These are phyloP conservation scores for Phoenicopterus ruber DNA, from an alignment of 2,113 vertebrate species.

Conservation along the genomic window DNA sequence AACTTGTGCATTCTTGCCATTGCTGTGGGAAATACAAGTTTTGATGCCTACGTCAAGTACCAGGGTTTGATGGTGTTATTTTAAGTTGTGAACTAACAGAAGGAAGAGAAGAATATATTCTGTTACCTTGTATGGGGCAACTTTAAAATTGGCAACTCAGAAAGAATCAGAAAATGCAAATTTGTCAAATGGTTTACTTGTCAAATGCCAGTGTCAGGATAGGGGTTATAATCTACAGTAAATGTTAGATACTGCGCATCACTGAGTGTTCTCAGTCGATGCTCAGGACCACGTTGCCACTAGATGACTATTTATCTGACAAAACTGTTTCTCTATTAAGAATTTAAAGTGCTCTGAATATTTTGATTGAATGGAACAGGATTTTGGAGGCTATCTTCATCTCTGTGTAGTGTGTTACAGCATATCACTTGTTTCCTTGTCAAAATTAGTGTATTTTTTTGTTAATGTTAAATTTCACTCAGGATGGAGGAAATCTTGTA, in stretches of 20 bases:
- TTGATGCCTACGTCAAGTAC: not conserved
- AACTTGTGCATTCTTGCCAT: not conserved
- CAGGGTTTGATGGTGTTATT: not conserved
- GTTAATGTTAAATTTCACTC: not conserved
- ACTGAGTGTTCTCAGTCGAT: not conserved
- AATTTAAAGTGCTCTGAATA: not conserved
- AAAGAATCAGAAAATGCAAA: not conserved
- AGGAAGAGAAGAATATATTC: not conserved
- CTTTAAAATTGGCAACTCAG: not conserved
- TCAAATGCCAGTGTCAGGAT: not conserved
- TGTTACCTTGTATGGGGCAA: not conserved
- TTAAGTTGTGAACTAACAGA: not conserved
- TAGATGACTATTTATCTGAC: not conserved
- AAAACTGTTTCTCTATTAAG: not conserved
- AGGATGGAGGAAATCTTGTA: not conserved
- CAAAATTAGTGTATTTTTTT: not conserved
- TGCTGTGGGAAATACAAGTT: not conserved
- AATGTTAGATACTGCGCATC: not conserved
- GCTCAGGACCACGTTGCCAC: not conserved
- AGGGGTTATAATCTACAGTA: not conserved
- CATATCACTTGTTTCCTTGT: not conserved
- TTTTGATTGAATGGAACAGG: not conserved
- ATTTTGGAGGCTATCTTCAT: not conserved
- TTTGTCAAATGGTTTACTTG: not conserved
- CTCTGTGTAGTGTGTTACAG: not conserved